Evolutionary conservation across 2,113 vertebrate species (phyloP).

Genomic region (Sprattus sprattus): DNA sequence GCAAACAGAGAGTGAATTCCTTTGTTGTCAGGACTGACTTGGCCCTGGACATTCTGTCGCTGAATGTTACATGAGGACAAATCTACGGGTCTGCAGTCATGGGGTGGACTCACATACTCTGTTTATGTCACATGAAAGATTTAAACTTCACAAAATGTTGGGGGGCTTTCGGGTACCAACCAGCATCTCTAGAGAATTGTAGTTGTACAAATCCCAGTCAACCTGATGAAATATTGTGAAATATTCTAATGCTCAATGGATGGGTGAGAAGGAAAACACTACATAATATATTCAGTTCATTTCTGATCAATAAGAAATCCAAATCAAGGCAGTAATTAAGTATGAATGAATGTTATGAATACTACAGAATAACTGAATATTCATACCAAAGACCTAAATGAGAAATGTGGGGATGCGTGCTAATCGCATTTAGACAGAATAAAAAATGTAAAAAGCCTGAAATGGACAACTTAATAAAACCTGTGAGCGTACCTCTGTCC

Average conservation of each 20-base stretch:
- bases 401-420: neutral
- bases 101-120: neutral
- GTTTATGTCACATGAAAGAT: slow-evolving; percentile 27
- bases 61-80: slow-evolving; percentile 9
- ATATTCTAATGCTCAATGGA: neutral
- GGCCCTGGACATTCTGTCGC: neutral
- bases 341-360: neutral
- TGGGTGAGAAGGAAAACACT: neutral
- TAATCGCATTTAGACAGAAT: neutral
- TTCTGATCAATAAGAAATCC: neutral
- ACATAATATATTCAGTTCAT: neutral
- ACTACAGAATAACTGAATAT: neutral
- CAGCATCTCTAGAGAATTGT: neutral
- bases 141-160: slow-evolving; percentile 17
- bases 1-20: neutral
- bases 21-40: neutral
- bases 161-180: neutral
- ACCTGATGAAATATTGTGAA: neutral
- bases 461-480: neutral
- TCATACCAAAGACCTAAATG: neutral
- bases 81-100: neutral
- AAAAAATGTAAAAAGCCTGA: neutral
- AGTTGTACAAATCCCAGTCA: neutral
- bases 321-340: neutral
- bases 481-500: slow-evolving; percentile 90